phyloP scores from a whole-genome alignment of 2,113 vertebrate genomes.

The Erythrolamprus reginae region DNA sequence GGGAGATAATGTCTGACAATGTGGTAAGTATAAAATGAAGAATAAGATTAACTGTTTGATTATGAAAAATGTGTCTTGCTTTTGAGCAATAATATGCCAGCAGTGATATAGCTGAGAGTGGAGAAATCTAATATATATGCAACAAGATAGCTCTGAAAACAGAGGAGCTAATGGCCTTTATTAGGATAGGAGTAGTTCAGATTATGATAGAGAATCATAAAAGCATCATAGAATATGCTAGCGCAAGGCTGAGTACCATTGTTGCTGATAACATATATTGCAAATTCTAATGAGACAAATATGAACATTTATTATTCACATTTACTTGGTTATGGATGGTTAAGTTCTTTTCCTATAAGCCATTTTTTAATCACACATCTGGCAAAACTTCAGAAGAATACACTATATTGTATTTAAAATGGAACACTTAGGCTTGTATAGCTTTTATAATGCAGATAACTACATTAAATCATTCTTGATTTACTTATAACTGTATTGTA shows the following conservation, averaged over 20 bases:
- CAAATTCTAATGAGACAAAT: neutral
- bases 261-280: neutral
- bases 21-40: neutral
- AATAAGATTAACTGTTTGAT: neutral
- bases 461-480: slow-evolving; percentile 3
- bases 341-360: neutral
- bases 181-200: neutral
- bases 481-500: slow-evolving; percentile 19
- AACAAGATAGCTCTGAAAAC: neutral
- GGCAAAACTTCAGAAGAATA: slow-evolving; percentile 16
- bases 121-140: neutral
- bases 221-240: neutral
- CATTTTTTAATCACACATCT: slow-evolving; percentile 6
- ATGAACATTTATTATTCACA: neutral
- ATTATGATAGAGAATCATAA: neutral
- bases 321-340: neutral
- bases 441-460: slow-evolving; percentile 9
- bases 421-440: neutral
- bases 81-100: neutral
- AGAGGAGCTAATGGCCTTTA: neutral
- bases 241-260: neutral
- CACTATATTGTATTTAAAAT: slow-evolving; percentile 8
- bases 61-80: neutral
- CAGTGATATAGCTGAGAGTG: neutral
- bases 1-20: neutral